A percentile compares a stretch with the other conserved stretches of the same genome.
phyloP scores from a whole-genome alignment of 2,113 vertebrate genomes.

The Myotis brandtii region DNA sequence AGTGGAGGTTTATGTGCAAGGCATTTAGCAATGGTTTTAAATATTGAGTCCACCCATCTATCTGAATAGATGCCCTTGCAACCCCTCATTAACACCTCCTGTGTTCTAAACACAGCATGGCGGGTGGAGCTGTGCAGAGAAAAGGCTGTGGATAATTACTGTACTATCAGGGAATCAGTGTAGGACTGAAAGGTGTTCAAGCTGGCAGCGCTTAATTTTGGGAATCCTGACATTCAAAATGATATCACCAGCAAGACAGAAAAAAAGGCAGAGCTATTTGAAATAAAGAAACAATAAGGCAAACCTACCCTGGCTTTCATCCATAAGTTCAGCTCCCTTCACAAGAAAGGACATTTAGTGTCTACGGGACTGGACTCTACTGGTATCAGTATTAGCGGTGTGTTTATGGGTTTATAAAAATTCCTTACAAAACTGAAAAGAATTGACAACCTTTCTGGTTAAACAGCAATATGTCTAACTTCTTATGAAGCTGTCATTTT shows the following conservation, averaged over 20 bases:
- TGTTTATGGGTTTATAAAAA: not conserved
- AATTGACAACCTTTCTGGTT: not conserved
- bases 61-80: not conserved
- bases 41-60: conserved; percentile 37
- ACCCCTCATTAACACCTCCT: conserved; percentile 53
- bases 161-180: not conserved
- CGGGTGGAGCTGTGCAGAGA: not conserved
- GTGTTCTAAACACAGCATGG: not conserved
- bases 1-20: not conserved
- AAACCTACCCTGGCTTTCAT: not conserved
- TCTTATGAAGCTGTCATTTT: not conserved
- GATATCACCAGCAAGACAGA: not conserved
- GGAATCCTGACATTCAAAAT: conserved; percentile 53
- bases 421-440: not conserved
- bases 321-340: not conserved
- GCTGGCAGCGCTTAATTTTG: conserved; percentile 5
- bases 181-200: conserved; percentile 5
- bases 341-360: not conserved
- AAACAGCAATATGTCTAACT: not conserved
- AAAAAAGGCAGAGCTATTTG: not conserved
- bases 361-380: not conserved
- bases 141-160: not conserved
- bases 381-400: not conserved
- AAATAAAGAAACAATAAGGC: not conserved
- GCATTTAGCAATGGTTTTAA: conserved; percentile 51